A percentile compares a stretch with the other conserved stretches of the same genome.
phyloP scores from a whole-genome alignment of 2,113 vertebrate genomes.

The Acrocephalus arundinaceus region DNA sequence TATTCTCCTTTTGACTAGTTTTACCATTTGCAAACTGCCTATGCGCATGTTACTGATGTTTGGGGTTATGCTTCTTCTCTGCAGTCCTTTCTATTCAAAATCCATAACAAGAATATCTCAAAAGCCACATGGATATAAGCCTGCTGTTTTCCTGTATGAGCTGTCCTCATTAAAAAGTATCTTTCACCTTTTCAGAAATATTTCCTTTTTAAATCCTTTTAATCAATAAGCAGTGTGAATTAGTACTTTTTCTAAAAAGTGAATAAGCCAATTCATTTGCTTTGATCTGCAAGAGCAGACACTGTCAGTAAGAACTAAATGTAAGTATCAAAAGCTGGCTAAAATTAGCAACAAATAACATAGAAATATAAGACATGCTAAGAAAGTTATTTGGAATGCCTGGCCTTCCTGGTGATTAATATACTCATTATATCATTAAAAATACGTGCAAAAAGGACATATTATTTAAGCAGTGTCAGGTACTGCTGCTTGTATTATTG shows the following conservation, averaged over 20 bases:
- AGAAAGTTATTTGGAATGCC: neutral
- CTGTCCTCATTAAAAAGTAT: neutral
- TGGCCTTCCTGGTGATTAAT: neutral
- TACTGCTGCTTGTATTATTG: neutral
- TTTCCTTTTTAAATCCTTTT: neutral
- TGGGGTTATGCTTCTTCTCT: neutral
- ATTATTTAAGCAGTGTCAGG: neutral
- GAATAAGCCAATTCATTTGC: neutral
- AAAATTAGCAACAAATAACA: constrained; percentile 15
- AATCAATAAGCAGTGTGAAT: constrained; percentile 2
- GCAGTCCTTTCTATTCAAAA: neutral
- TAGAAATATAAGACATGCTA: neutral
- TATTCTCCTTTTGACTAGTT: neutral
- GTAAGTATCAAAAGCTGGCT: neutral
- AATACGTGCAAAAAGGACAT: neutral
- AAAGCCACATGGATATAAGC: neutral
- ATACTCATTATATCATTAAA: neutral
- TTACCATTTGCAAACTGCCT: neutral
- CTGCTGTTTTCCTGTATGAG: neutral
- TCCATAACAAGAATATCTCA: neutral
- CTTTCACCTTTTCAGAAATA: neutral
- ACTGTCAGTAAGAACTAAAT: neutral
- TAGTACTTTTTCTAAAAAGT: neutral
- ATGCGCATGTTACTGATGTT: neutral
- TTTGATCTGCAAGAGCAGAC: constrained; percentile 8